Base-by-base conservation (phyloP, 2,888 invertebrate genomes). In the Mythimna vitellina region DNA sequence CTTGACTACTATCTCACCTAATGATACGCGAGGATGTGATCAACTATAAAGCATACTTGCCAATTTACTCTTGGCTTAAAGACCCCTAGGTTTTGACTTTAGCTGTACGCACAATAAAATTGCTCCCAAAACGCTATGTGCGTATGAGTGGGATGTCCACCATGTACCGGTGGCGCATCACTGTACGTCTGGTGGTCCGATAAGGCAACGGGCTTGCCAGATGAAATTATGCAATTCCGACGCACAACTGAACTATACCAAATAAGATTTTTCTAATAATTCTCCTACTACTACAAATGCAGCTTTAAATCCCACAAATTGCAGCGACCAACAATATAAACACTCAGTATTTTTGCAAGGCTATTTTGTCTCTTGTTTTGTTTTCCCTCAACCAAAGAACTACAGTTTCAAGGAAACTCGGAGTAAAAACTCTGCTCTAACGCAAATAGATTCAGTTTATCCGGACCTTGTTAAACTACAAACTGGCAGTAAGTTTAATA, bases 401-500 rank as follows among this genome's bases (percentile, higher is more conserved):
- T 64, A 53, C 73, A 73, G 53, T 80, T 83, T 73, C 42, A 17
- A 49, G 46, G 38, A 53, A 78, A 78, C 61, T 63, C 25, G 22
- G 22, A 3, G 53, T 62, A 78, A 85, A 83, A 85, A 78, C 71
- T 65, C 22, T 49, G 57, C 66, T 73, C n/a, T 49, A 66, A 70
- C 65, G 65, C 72, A 76, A 83, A 83, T 83, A 83, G 76, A 85
- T 81, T 79, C 72, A 69, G 75, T 61, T 83, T 79, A 83, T 73
- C 60, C 66, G 51, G 69, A 76, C 58, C 67, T 76, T 83, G 84
- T 84, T 83, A 75, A 72, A 68, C 54, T 81, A 65, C 65, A 72
- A 77, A 66, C 76, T 71, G 65, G 72, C 67, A 56, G 72, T 71
- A 70, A 80, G 60, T 82, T 78, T 73, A 71, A 62, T 60, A 58